Base-by-base conservation (phyloP, 2,113 vertebrate species). In the Plecturocebus donacophilus region DNA sequence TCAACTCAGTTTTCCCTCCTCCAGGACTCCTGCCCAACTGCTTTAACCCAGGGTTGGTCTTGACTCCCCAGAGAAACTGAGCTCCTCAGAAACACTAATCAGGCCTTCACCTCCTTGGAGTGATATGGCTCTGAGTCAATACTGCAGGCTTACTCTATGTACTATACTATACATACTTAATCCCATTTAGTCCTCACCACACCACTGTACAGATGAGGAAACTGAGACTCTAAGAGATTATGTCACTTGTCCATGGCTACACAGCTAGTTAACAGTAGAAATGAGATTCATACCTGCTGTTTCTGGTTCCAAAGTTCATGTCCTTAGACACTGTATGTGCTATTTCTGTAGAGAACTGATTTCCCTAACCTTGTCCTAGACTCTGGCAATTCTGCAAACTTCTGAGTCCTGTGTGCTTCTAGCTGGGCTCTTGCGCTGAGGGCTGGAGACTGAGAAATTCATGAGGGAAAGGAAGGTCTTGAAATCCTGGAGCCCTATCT, bases 401-500 rank as follows among this genome's bases (percentile, higher is more conserved):
- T 75, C 90, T 87, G 61, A 85, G n/a, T 30, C 12, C 87, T 35
- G 30, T 64, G 47, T 27, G 11, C 77, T 94, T 42, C 52, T 68
- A 14, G 16, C 40, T 89, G 25, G 45, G 87, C 17, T 89, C 87
- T 71, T 81, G 58, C 12, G 38, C 42, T 54, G 20, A 85, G 25
- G 45, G n/a, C 47, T 23, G 25, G 25, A 79, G 66, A 82, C 49
- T 61, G 52, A 45, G 80, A 90, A 80, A 82, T 95, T 84, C 42
- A 49, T 6, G 32, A 81, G 58, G 35, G 42, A 83, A 92, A 94
- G 61, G 88, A n/a, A 79, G 68, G 75, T 82, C 61, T 54, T 83
- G 85, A 92, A 91, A 86, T 97, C 45, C 73, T 91, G 87, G 82
- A 93, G n/a, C 56, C 21, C 52, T 90, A n/a, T 70, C 81, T 70